Evolutionary conservation across 2,888 invertebrate genomes (phyloP).

Genomic region (Campaea margaritaria): DNA sequence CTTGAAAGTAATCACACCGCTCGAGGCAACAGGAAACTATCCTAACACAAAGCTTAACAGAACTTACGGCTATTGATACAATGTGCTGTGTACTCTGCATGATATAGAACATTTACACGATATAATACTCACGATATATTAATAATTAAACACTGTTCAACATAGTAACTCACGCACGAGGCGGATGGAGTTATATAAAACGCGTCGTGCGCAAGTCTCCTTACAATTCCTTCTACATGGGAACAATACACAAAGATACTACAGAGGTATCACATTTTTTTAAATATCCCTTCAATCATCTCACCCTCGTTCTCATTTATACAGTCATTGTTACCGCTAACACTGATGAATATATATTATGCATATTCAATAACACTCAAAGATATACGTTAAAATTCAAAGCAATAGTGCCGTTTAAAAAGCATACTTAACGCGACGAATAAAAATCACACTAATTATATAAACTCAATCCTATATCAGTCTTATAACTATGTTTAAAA

Average conservation of each 20-base stretch:
- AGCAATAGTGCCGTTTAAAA: constrained; percentile 69
- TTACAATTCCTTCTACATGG: constrained; percentile 56
- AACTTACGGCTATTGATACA: constrained; percentile 38
- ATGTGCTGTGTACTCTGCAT: constrained; percentile 62
- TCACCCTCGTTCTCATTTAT: constrained; percentile 42
- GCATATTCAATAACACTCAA: constrained; percentile 55
- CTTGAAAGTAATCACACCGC: constrained; percentile 68
- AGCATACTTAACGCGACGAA: constrained; percentile 40
- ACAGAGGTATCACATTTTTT: constrained; percentile 69
- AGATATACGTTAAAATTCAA: constrained; percentile 50
- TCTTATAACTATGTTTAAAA: constrained; percentile 80
- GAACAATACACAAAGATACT: constrained; percentile 59
- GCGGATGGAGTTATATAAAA: constrained; percentile 32
- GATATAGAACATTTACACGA: constrained; percentile 59
- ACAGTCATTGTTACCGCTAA: constrained; percentile 53
- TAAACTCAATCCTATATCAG: constrained; percentile 74
- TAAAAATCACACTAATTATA: constrained; percentile 53
- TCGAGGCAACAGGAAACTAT: constrained; percentile 52
- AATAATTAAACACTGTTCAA: constrained; percentile 37
- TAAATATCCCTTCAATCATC: constrained; percentile 54
- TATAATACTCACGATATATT: constrained; percentile 41
- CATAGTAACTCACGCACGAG: constrained; percentile 28
- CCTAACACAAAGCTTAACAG: constrained; percentile 68
- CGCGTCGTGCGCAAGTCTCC: constrained; percentile 35
- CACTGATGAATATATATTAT: constrained; percentile 54